Evolutionary conservation across 2,888 invertebrate genomes (phyloP).

Genomic region (Lasioglossum pauxillum): DNA sequence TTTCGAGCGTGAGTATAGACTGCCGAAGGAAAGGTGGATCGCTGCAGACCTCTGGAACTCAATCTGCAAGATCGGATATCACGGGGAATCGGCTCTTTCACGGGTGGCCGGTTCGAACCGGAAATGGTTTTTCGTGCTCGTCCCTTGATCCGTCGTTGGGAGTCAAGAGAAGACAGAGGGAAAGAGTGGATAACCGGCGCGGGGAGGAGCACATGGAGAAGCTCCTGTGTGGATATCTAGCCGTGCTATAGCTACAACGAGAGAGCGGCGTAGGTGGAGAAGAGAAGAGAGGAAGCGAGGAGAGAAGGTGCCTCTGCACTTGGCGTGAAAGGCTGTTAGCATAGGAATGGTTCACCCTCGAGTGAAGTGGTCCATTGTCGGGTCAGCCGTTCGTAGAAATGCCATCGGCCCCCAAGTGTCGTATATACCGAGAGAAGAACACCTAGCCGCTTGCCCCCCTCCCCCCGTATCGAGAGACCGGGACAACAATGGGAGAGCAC

Average conservation of each 20-base stretch:
- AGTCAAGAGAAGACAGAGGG: constrained; percentile 42
- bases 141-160: constrained; percentile 43
- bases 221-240: constrained; percentile 25
- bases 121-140: constrained; percentile 64
- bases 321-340: constrained; percentile 81
- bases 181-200: constrained; percentile 37
- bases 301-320: constrained; percentile 73
- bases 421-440: constrained; percentile 73
- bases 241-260: constrained; percentile 9
- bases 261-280: not conserved
- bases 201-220: constrained; percentile 10
- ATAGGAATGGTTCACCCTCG: constrained; percentile 81
- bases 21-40: not conserved
- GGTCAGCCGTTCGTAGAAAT: constrained; percentile 80
- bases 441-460: constrained; percentile 41
- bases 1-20: not conserved
- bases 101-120: constrained; percentile 45
- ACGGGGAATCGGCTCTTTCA: constrained; percentile 56
- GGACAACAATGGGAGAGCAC: constrained; percentile 69
- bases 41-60: constrained; percentile 29
- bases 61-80: constrained; percentile 54
- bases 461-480: constrained; percentile 67
- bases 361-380: constrained; percentile 82
- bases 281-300: not conserved
- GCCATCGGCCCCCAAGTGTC: constrained; percentile 76